Base-by-base conservation (phyloP, 1,140 invertebrate species). In the Drosophila melanogaster region DNA sequence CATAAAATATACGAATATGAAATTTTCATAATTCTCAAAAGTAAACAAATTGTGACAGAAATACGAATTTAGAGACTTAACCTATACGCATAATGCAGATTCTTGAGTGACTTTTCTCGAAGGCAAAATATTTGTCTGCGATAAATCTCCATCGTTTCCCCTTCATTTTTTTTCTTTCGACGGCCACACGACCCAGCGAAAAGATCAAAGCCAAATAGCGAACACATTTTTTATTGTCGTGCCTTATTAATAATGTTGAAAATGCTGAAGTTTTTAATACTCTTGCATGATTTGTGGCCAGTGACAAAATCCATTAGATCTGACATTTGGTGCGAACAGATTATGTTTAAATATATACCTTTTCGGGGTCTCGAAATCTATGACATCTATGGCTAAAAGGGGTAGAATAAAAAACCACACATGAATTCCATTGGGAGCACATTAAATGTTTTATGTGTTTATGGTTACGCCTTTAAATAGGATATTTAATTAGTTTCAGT, bases 271-370 rank as follows among this genome's bases (percentile, higher is more conserved):
- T 59, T 53, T 75, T 53, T 76, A 55, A 51, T 67, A 59, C 72
- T 66, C 50, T 60, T 70, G 86, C 75, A 86, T 85, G 81, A 85
- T 85, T 85, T 87, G 74, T 86, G 67, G 69, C 61, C 61, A 60
- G 60, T 86, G 83, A 86, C 81, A 86, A 71, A 81, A 87, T 84
- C 74, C 80, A 86, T 87, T 81, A 76, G 73, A 75, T 65, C 44
- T 86, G 83, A 86, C 83, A 77, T 84, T 85, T 80, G 70, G 46
- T 84, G 77, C 81, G 74, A 85, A 87, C 78, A 85, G 81, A 80
- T 87, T 81, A 87, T 62, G 65, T 78, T 81, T 87, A 73, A 85
- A 54, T 53, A 54, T 73, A 61, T 47, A 37, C 19, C 38, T 22
- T 65, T 55, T 67, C 22, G 15, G 30, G 24, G 33, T 55, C 33